Evolutionary conservation across 2,113 vertebrate species (phyloP).

Genomic region (Lontra canadensis): DNA sequence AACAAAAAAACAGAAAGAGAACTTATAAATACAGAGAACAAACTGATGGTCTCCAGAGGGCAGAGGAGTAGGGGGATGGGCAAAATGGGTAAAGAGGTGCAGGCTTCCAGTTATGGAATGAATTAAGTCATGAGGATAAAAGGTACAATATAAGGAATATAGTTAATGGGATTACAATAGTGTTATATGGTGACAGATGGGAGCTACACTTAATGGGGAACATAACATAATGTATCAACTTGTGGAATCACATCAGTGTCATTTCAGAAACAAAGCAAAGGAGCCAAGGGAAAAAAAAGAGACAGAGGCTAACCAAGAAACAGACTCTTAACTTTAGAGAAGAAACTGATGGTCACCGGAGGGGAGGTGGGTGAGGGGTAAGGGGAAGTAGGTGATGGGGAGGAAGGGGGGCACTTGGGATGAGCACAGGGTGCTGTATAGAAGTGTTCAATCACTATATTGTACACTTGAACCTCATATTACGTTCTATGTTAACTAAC

Average conservation of each 20-base stretch:
- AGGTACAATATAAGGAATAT: neutral
- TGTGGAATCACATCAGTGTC: neutral
- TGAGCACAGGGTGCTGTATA: neutral
- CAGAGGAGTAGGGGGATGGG: neutral
- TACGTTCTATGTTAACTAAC: neutral
- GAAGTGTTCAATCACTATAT: neutral
- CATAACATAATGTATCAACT: neutral
- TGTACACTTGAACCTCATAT: neutral
- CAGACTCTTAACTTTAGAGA: neutral
- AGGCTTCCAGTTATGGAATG: neutral
- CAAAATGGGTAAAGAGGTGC: neutral
- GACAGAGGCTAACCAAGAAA: neutral
- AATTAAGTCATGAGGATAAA: neutral
- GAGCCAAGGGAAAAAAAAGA: neutral
- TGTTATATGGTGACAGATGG: neutral
- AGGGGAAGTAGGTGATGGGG: neutral
- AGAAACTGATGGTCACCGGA: neutral
- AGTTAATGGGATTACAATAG: neutral
- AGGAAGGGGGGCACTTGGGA: neutral
- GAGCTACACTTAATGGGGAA: neutral
- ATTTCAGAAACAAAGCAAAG: neutral
- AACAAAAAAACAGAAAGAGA: neutral
- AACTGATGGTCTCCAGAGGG: neutral
- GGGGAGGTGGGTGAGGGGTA: neutral
- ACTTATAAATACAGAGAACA: neutral